These are phyloP conservation scores for Albula glossodonta DNA, from an alignment of 2,113 vertebrate species.

Conservation along the genomic window DNA sequence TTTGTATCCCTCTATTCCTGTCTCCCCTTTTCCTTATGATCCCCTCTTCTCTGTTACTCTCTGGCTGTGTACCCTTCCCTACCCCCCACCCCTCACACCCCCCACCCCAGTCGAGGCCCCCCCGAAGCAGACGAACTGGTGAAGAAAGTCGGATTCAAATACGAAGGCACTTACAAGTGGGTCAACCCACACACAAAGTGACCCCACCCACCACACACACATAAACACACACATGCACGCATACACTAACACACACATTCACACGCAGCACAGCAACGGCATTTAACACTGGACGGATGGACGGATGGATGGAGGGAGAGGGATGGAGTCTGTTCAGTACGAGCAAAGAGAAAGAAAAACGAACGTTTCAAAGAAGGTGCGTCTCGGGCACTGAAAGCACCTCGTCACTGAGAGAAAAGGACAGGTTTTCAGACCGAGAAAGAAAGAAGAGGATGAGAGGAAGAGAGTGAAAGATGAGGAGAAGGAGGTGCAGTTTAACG, in stretches of 20 bases:
- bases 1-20: not conserved
- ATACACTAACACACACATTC: not conserved
- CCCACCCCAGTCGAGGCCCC: constrained; percentile 76
- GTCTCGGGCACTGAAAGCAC: not conserved
- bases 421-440: not conserved
- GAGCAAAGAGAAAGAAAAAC: too few relatives aligned
- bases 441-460: not conserved
- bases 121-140: constrained; percentile 79
- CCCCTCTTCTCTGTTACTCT: not conserved
- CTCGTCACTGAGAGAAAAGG: not conserved
- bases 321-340: not conserved
- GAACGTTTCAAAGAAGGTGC: not conserved
- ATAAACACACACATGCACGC: not conserved
- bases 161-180: constrained; percentile 90
- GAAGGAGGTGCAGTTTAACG: not conserved
- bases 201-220: not conserved
- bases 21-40: not conserved
- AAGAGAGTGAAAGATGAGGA: not conserved
- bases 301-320: not conserved
- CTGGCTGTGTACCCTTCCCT: not conserved
- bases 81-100: not conserved
- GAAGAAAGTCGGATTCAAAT: constrained; percentile 84
- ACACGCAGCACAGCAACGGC: not conserved
- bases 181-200: constrained; percentile 69
- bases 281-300: not conserved